These are phyloP conservation scores for Rhingia rostrata DNA, from an alignment of 2,888 invertebrate genomes.

Conservation along the genomic window DNA sequence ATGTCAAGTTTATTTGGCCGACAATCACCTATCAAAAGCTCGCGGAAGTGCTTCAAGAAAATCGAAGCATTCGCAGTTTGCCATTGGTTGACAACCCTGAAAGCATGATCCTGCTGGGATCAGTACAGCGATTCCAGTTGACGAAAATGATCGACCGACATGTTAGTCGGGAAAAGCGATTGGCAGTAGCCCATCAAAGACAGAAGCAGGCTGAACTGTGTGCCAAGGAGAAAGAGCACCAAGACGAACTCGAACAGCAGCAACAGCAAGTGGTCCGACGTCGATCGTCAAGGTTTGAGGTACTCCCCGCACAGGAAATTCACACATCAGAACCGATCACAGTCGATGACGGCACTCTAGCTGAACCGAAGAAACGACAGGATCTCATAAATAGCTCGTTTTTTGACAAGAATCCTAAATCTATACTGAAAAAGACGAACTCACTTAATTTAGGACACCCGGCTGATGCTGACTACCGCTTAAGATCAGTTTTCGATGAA, in stretches of 20 bases:
- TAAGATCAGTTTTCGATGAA: slow-evolving; percentile 94
- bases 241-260: slow-evolving; percentile 85
- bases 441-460: slow-evolving; percentile 90
- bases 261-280: slow-evolving; percentile 82
- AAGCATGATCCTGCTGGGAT: slow-evolving; percentile 96
- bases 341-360: slow-evolving; percentile 81
- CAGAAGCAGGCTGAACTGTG: slow-evolving; percentile 87
- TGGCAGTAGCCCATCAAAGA: slow-evolving; percentile 89
- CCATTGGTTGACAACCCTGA: slow-evolving; percentile 96
- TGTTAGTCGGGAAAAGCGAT: slow-evolving; percentile 91
- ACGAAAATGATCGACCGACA: slow-evolving; percentile 93
- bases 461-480: slow-evolving; percentile 91
- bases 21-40: slow-evolving; percentile 95
- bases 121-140: slow-evolving; percentile 94
- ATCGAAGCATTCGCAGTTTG: slow-evolving; percentile 88
- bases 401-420: slow-evolving; percentile 88
- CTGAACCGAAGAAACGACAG: slow-evolving; percentile 81
- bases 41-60: slow-evolving; percentile 90
- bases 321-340: slow-evolving; percentile 84
- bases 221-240: slow-evolving; percentile 82
- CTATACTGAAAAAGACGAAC: slow-evolving; percentile 96
- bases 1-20: slow-evolving; percentile 94
- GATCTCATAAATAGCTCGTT: slow-evolving; percentile 82
- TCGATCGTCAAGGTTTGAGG: slow-evolving; percentile 90
- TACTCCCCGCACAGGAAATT: slow-evolving; percentile 91